Evolutionary conservation across 2,888 invertebrate species (phyloP), one percentile per base, ranked within the genome.

Genomic region (Baronia brevicornis): DNA sequence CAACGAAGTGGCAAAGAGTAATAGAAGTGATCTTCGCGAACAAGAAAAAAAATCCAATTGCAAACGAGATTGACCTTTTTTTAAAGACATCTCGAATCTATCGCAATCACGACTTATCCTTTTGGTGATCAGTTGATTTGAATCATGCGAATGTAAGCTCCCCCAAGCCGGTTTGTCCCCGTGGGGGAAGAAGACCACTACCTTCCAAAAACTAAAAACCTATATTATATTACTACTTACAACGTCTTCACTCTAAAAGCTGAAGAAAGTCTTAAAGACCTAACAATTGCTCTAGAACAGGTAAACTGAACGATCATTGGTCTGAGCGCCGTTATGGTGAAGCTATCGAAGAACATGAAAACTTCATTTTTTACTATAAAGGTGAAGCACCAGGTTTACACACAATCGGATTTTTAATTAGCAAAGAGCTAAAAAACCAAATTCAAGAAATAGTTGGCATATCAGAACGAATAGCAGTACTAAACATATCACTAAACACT

Each of bases 341-440:
- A n/a, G n/a, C n/a, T n/a, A n/a, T n/a, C n/a, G n/a, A n/a, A n/a
- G n/a, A n/a, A n/a, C n/a, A n/a, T n/a, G n/a, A n/a, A n/a, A n/a
- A n/a, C n/a, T n/a, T n/a, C n/a, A n/a, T n/a, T n/a, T n/a, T n/a
- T 26, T 6, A 10, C 7, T 8, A 15, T 10, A 9, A 26, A 10
- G 51, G 51, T 1, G 11, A 44, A 13, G 45, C 44, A 7, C 39
- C 35, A 8, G 48, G 50, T 1, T 9, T 7, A 9, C 28, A 47
- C 30, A 51, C 48, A 1, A 38, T 53, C 1, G 48, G 48, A 0
- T 54, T 51, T 12, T 8, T 54, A 20, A 34, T 54, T 4, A 48
- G 46, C 6, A 46, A 38, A 22, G 6, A 10, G 1, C 26, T 25
- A 2, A 48, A 48, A 46, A 28, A 40, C 1, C 34, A 39, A 5